Conservation (phyloP, 2,797 vertebrate species). For the Gobio occitaniae region DNA sequence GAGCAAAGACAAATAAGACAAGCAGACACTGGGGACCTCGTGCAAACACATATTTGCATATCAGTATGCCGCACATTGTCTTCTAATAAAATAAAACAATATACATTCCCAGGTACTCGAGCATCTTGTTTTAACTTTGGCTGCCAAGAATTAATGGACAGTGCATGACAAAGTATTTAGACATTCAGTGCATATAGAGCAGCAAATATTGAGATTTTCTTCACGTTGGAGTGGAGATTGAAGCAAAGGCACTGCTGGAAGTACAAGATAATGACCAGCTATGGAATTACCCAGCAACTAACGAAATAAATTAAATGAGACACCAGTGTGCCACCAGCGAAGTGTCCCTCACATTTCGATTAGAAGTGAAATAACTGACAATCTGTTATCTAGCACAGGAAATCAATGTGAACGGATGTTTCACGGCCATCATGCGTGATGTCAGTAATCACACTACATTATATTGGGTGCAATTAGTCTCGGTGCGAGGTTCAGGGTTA, state of each 20-base stretch:
- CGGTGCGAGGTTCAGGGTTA: conserved; percentile 58
- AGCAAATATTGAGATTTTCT: conserved; percentile 62
- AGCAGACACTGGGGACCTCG: conserved; percentile 28
- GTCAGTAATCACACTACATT: conserved; percentile 71
- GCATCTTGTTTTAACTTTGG: conserved; percentile 42
- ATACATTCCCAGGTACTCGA: conserved; percentile 49
- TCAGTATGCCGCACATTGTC: conserved; percentile 61
- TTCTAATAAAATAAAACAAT: conserved; percentile 52
- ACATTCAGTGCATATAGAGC: conserved; percentile 35
- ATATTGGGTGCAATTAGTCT: conserved; percentile 69
- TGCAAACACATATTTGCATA: conserved; percentile 59
- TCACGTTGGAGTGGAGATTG: conserved; percentile 59
- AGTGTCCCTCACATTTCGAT: conserved; percentile 69
- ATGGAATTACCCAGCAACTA: conserved; percentile 64
- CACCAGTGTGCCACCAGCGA: conserved; percentile 64
- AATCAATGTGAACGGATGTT: conserved; percentile 66
- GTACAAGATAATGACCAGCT: conserved; percentile 73
- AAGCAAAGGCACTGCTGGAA: conserved; percentile 66
- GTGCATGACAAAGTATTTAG: conserved; percentile 46
- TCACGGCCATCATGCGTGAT: conserved; percentile 65
- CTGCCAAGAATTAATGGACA: conserved; percentile 52
- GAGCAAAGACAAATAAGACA: conserved; percentile 31
- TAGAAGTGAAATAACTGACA: conserved; percentile 66
- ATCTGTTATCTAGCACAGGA: conserved; percentile 61
- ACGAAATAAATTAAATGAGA: conserved; percentile 75